Evolutionary conservation across 2,888 invertebrate genomes (phyloP), one percentile per base, ranked within the genome.

Genomic region (Frankliniella fusca): DNA sequence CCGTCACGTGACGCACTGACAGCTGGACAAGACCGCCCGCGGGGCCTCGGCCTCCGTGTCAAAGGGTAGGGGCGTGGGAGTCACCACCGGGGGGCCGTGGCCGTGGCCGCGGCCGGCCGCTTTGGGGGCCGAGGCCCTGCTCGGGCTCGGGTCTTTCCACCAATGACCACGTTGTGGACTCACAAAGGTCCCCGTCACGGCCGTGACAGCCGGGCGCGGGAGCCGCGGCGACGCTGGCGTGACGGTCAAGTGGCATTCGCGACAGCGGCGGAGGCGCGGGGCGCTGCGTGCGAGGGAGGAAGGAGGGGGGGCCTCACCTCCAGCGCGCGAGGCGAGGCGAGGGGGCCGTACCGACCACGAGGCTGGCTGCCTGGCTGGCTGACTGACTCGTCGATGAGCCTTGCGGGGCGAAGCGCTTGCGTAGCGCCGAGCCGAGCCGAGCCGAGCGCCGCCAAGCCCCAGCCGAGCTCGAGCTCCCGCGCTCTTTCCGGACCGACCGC

Each of bases 301-400:
- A 3, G 7, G 61, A 18, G 61, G 54, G 54, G 15, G 54, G 54
- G 15, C 7, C 61, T 38, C n/a, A 61, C 61, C 38, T 38, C 38
- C 38, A 38, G 61, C 61, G 61, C n/a, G 18, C 61, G 61, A 61
- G 54, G 54, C 70, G 70, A 70, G 70, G 70, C 70, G 70, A 70
- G 23, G 70, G 20, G 18, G 15, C 54, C 54, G 54, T 20, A 20
- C 54, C 54, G 54, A 27, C 23, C 70, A 27, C 61, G 20, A 15
- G 61, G 61, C 61, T 61, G 61, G 61, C 11, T 10, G 70, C 70
- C 27, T 27, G 70, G 70, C 70, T 23, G n/a, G 70, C 70, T 70
- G n/a, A 38, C 70, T 70, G n/a, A 38, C 38, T 3, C 38, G 38
- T 38, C 38, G 38, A 38, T 38, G 38, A 5, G 38, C 38, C 38